Evolutionary conservation across 2,888 invertebrate genomes (phyloP), one percentile per base, ranked within the genome.

Genomic region (Pherbina coryleti): DNA sequence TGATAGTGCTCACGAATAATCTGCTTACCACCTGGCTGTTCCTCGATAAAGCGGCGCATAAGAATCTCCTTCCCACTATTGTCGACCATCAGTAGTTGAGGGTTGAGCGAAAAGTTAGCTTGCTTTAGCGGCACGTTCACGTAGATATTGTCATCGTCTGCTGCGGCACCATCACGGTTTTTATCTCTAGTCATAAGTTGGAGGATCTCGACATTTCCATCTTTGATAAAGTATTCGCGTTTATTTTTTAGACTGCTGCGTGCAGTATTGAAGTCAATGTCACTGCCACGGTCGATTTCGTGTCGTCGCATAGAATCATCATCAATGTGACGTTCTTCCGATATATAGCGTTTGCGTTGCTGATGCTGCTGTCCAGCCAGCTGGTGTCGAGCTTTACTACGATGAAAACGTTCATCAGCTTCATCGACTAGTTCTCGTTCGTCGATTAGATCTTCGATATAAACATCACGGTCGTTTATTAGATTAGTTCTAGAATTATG

Each of bases 61-160:
- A 97, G 90, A 81, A 96, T 93, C 85, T 96, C 95, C 90, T 97
- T 97, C 0, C 96, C 96, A 2, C 96, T 96, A 83, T 93, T 94
- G 82, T 94, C 93, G 17, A 94, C 92, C 84, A 93, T 92, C 66
- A 93, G 91, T 62, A 93, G 91, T 80, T 93, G 93, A 5, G 92
- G 92, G 81, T 92, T 92, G 55, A 92, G 91, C 83, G 11, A 76
- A 79, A 81, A 19, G 37, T 92, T 90, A 80, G 91, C 90, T 19
- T 89, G 89, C 83, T 91, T 91, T 28, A 90, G 79, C 2, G 92
- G 91, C 57, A 93, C 89, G 84, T 93, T 92, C 7, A 92, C 91
- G 83, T 93, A 92, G 44, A 90, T 87, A 69, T 92, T 91, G 82
- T 93, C 92, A 81, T 94, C 93, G 81, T 93, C 93, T 4, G 17